Base-by-base conservation (phyloP, 2,888 invertebrate genomes). In the Lasius fuliginosus region DNA sequence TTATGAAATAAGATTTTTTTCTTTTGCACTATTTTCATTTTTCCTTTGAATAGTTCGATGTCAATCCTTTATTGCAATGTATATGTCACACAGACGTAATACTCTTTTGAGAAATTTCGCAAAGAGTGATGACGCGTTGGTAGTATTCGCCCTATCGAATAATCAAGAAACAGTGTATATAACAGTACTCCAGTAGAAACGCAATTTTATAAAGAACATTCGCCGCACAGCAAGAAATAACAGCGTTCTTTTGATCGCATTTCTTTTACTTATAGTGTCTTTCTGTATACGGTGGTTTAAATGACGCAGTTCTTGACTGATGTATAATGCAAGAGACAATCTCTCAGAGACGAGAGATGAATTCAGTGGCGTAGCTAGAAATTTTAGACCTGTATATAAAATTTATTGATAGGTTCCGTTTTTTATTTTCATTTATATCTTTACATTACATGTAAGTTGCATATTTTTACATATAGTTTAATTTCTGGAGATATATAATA, bases 301-400 rank as follows among this genome's bases (percentile, higher is more conserved):
- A 79, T 56, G 23, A 77, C 42, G 18, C 68, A 30, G 30, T 71
- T 56, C 53, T 68, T 71, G 42, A 69, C 33, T 79, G 12, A 77
- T 77, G 42, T 58, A 58, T 23, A 69, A 56, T 40, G 15, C 27
- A 77, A 15, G 15, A 46, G 67, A 68, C 46, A 42, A 68, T 68
- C 67, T 49, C 18, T 27, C 49, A 33, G n/a, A 68, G 12, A 53
- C 15, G n/a, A 27, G 11, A 69, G 6, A 42, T 23, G n/a, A 67
- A 15, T 36, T 15, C 9, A 64, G 6, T 33, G 15, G n/a, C 30
- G 18, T 33, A 67, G 27, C 18, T 40, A 40, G 36, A 53, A 67
- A 18, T 65, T 65, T 36, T 65, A 64, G n/a, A 62, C 5, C 2
- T 1, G 8, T 36, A 58, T 18, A 53, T 0, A 67, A 15, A 42